Evolutionary conservation across 37 sponge, comb jelly and placozoan species (phyloP).

Genomic region (Diacarnus erythraeanus): DNA sequence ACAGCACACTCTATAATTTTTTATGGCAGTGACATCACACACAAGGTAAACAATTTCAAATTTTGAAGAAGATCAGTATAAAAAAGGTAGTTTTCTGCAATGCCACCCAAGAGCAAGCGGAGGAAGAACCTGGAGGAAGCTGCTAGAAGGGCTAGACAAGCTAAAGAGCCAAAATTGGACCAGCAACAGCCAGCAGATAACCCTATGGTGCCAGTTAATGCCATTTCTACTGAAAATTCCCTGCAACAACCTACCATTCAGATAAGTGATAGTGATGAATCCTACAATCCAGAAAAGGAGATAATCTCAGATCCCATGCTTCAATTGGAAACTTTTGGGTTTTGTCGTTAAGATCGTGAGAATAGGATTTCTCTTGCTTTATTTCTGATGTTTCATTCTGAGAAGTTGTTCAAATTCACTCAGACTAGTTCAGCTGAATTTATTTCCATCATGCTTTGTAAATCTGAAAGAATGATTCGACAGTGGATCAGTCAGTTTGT

Average conservation of each 20-base stretch:
- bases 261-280: too few relatives aligned
- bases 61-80: too few relatives aligned
- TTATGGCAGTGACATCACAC: too few relatives aligned
- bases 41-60: too few relatives aligned
- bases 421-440: not conserved
- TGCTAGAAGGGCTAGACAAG: not conserved
- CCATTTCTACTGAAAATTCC: too few relatives aligned
- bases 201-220: too few relatives aligned
- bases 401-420: not conserved
- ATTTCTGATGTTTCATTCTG: too few relatives aligned
- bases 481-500: constrained; percentile 15
- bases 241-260: too few relatives aligned
- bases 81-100: not conserved
- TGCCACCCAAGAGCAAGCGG: not conserved
- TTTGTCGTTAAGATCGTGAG: constrained; percentile 4
- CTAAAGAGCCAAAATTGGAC: not conserved
- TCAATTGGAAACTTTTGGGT: constrained; percentile 21
- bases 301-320: too few relatives aligned
- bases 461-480: constrained; percentile 20
- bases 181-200: not conserved
- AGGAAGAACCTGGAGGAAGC: not conserved
- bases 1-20: too few relatives aligned
- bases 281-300: not conserved
- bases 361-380: constrained; percentile 28
- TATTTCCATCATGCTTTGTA: not conserved